Evolutionary conservation across 2,113 vertebrate species (phyloP).

Genomic region (Melanocharis versteri): DNA sequence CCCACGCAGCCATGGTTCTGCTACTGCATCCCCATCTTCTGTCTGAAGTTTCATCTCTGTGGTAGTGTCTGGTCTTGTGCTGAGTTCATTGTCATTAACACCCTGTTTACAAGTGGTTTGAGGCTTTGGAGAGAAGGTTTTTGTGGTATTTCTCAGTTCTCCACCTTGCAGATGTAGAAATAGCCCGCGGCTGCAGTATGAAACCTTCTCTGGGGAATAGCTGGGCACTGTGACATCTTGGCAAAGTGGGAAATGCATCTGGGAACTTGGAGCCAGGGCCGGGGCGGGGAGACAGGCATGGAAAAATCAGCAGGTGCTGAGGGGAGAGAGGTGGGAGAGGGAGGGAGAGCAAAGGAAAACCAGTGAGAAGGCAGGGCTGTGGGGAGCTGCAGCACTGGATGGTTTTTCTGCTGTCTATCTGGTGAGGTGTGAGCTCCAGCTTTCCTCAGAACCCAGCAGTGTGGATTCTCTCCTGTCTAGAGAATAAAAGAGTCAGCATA

Average conservation of each 20-base stretch:
- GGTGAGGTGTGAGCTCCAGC: not conserved
- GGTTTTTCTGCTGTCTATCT: not conserved
- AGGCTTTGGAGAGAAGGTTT: not conserved
- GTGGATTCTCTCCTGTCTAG: not conserved
- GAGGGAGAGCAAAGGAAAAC: not conserved
- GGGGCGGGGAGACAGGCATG: not conserved
- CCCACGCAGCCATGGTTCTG: fast-evolving
- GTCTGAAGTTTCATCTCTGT: not conserved
- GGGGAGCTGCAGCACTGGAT: not conserved
- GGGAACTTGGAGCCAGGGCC: not conserved
- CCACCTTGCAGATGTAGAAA: not conserved
- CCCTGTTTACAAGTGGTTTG: not conserved
- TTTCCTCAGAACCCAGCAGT: not conserved
- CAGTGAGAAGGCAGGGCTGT: not conserved
- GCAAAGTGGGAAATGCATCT: not conserved
- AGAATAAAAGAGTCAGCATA: not conserved
- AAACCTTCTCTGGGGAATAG: not conserved
- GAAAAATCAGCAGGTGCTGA: not conserved
- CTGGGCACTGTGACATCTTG: not conserved
- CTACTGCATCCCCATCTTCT: not conserved
- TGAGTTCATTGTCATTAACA: not conserved
- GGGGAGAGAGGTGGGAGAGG: not conserved
- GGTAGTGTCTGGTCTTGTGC: not conserved
- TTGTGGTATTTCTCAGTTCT: not conserved
- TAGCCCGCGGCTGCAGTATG: fast-evolving